phyloP scores from a whole-genome alignment of 2,888 invertebrate species.

The Hyles lineata region DNA sequence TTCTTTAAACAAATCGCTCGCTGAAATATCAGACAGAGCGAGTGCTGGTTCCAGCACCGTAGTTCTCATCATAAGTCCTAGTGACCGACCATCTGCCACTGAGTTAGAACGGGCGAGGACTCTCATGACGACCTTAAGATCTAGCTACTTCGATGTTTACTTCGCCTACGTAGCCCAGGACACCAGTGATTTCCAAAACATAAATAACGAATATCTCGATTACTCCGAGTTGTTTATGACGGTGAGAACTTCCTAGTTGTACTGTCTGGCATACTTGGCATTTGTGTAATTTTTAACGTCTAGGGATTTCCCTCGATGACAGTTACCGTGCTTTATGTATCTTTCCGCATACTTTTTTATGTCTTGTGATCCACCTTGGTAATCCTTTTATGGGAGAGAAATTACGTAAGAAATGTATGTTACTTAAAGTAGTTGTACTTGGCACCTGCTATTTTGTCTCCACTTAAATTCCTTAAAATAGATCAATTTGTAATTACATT shows the following conservation, averaged over 20 bases:
- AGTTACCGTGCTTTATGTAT: background rate
- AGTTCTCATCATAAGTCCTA: constrained; percentile 81
- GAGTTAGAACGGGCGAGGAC: constrained; percentile 72
- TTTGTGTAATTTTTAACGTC: constrained; percentile 1
- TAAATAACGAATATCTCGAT: constrained; percentile 76
- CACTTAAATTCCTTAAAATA: too few species aligned
- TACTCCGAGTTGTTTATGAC: constrained; percentile 80
- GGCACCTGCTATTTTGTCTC: too few species aligned
- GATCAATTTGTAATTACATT: background rate
- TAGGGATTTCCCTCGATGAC: constrained; percentile 3
- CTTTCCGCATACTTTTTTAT: background rate
- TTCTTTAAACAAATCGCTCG: constrained; percentile 73
- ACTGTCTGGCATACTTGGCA: constrained; percentile 14
- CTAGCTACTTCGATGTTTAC: constrained; percentile 80
- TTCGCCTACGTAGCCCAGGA: constrained; percentile 81
- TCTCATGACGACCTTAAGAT: constrained; percentile 74
- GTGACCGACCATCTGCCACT: constrained; percentile 70
- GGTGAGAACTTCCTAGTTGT: constrained; percentile 48
- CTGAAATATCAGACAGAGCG: constrained; percentile 60
- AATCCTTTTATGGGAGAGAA: background rate
- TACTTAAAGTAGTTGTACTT: background rate
- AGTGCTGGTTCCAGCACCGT: constrained; percentile 78
- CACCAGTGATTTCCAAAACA: constrained; percentile 70
- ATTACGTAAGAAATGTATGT: background rate
- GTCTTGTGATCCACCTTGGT: background rate